Evolutionary conservation across 2,888 invertebrate genomes (phyloP).

Genomic region (Drosophila peninsularis): DNA sequence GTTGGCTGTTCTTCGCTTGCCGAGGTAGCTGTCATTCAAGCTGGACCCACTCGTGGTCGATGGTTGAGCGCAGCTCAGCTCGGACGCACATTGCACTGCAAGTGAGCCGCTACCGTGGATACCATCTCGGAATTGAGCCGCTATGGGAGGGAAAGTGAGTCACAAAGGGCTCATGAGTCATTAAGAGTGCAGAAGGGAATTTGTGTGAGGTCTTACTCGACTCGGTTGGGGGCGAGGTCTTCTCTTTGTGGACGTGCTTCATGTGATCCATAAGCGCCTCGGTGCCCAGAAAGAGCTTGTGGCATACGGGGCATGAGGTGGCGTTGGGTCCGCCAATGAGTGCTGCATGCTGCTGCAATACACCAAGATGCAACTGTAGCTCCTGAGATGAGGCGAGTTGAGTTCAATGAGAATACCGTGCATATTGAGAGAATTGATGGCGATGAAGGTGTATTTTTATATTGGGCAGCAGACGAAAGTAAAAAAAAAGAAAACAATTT

Average conservation of each 20-base stretch:
- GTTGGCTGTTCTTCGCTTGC: conserved; percentile 96
- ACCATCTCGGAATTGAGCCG: conserved; percentile 55
- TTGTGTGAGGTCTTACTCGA: conserved; percentile 47
- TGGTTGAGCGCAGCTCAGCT: conserved; percentile 74
- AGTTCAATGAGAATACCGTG: conserved; percentile 27
- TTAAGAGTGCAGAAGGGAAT: too few relatives aligned
- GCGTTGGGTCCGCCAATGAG: conserved; percentile 96
- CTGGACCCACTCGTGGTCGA: conserved; percentile 75
- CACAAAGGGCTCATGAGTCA: too few relatives aligned
- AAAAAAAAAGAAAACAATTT: conserved; percentile 7
- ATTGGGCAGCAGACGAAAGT: conserved; percentile 6
- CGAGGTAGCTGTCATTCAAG: conserved; percentile 91
- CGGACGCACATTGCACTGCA: conserved; percentile 52
- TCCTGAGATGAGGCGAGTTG: conserved; percentile 85
- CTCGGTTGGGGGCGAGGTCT: conserved; percentile 84
- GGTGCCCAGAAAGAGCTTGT: conserved; percentile 96
- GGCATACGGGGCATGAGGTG: conserved; percentile 96
- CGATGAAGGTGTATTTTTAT: conserved; percentile 12
- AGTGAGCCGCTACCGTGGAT: conserved; percentile 29
- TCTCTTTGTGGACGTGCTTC: conserved; percentile 97
- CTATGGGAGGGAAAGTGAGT: conserved; percentile 3
- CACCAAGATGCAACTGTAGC: conserved; percentile 96
- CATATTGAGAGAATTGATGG: conserved; percentile 17
- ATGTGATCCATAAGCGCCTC: conserved; percentile 98
- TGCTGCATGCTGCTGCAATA: conserved; percentile 97